These are phyloP conservation scores for Hirudinaria manillensis DNA, from an alignment of 2,888 invertebrate genomes.

Conservation along the genomic window DNA sequence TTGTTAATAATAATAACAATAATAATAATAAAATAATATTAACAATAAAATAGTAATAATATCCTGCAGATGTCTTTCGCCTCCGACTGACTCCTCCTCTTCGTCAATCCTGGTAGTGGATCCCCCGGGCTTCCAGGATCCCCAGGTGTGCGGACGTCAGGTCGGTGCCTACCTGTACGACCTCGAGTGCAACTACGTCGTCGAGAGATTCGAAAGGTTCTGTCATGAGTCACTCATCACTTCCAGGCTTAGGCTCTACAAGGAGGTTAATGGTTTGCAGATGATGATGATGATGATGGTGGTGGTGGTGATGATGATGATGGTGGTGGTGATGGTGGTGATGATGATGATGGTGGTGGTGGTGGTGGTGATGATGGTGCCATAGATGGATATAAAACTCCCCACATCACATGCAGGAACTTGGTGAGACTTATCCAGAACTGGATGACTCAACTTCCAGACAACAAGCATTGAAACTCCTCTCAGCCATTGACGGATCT, in stretches of 20 bases:
- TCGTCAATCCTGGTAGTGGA: slow-evolving; percentile 29
- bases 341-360: too few species aligned
- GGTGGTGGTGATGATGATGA: too few species aligned
- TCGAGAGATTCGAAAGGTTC: slow-evolving; percentile 20
- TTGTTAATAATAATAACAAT: too few species aligned
- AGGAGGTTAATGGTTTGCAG: slow-evolving; percentile 12
- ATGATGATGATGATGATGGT: too few species aligned
- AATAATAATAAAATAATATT: too few species aligned
- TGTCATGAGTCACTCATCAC: background rate
- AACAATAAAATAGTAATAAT: too few species aligned
- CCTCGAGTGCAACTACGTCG: slow-evolving; percentile 29
- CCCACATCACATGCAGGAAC: background rate
- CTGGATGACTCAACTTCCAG: background rate
- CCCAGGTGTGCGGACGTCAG: slow-evolving; percentile 10
- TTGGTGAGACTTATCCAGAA: slow-evolving; percentile 3
- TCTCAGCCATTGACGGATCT: background rate
- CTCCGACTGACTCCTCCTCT: background rate
- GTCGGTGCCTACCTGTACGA: slow-evolving; percentile 19
- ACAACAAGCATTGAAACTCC: background rate
- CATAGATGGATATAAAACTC: background rate
- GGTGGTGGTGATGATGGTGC: too few species aligned
- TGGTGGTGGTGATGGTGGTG: too few species aligned
- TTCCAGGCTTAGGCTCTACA: background rate
- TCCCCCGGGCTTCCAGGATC: slow-evolving; percentile 22
- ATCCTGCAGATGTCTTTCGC: too few species aligned